Evolutionary conservation across 2,113 vertebrate genomes (phyloP).

Genomic region (Microcebus ravelobensis): DNA sequence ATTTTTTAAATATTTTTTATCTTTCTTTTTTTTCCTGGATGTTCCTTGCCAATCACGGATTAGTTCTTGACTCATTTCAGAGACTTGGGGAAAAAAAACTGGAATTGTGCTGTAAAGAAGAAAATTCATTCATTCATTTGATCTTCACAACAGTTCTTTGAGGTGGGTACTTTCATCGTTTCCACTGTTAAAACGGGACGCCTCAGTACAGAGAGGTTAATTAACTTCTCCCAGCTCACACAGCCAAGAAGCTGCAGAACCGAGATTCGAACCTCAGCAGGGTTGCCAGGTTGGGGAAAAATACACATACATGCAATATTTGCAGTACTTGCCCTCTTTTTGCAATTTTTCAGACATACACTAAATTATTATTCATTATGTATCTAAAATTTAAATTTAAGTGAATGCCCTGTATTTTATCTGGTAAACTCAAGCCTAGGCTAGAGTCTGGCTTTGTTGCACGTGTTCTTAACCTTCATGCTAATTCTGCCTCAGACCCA

Average conservation of each 20-base stretch:
- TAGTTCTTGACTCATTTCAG: not conserved
- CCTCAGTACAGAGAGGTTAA: not conserved
- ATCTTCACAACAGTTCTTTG: not conserved
- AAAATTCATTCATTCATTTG: not conserved
- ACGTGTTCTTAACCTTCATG: not conserved
- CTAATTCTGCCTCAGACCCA: slow-evolving; percentile 1
- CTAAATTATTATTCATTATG: slow-evolving; percentile 9
- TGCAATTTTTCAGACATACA: not conserved
- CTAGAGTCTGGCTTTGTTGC: not conserved
- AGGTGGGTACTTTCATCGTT: not conserved
- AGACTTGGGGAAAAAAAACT: not conserved
- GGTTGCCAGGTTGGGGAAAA: not conserved
- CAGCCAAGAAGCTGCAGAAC: not conserved
- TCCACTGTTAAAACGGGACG: not conserved
- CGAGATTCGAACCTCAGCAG: not conserved
- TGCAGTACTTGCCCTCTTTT: not conserved
- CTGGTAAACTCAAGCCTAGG: not conserved
- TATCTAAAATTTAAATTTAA: slow-evolving; percentile 18
- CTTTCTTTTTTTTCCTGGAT: too few relatives aligned
- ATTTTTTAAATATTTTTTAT: too few relatives aligned
- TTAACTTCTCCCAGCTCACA: not conserved
- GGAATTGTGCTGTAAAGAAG: not conserved
- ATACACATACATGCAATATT: not conserved
- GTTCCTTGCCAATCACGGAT: not conserved
- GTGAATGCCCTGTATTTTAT: not conserved